Evolutionary conservation across 2,888 invertebrate genomes (phyloP).

Genomic region (Cabera pusaria): DNA sequence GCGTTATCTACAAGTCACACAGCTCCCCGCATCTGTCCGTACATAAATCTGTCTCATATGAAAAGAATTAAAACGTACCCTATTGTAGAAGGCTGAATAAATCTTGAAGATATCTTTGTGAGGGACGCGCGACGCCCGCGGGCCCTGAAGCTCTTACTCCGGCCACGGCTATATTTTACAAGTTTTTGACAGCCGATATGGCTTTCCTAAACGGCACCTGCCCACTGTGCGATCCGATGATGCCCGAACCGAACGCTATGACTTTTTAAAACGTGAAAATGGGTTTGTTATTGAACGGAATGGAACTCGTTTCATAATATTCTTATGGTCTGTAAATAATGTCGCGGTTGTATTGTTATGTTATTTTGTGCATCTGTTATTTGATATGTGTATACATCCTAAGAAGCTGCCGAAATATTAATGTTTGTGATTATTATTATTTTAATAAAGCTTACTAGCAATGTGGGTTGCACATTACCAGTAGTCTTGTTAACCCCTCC

Average conservation of each 20-base stretch:
- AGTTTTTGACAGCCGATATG: conserved; percentile 87
- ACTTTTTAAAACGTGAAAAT: conserved; percentile 25
- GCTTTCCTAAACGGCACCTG: conserved; percentile 82
- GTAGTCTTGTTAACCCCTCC: too few species aligned
- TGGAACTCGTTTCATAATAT: too few species aligned
- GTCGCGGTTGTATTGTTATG: too few species aligned
- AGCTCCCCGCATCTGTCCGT: conserved; percentile 66
- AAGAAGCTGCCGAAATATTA: too few species aligned
- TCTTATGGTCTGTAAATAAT: too few species aligned
- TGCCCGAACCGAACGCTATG: conserved; percentile 4
- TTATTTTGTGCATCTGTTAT: too few species aligned
- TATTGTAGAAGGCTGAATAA: conserved; percentile 79
- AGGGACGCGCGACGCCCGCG: conserved; percentile 69
- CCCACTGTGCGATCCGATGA: conserved; percentile 47
- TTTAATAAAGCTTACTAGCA: too few species aligned
- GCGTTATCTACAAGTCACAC: conserved; percentile 57
- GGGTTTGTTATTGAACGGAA: conserved; percentile 22
- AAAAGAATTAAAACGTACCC: conserved; percentile 82
- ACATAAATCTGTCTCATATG: conserved; percentile 81
- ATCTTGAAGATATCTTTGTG: conserved; percentile 80
- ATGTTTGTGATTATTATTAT: too few species aligned
- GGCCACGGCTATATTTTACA: conserved; percentile 86
- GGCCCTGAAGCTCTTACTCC: conserved; percentile 64
- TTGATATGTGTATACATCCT: too few species aligned
- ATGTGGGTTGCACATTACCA: too few species aligned